Base-by-base conservation (phyloP, 2,113 vertebrate species). In the Sapayoa aenigma region DNA sequence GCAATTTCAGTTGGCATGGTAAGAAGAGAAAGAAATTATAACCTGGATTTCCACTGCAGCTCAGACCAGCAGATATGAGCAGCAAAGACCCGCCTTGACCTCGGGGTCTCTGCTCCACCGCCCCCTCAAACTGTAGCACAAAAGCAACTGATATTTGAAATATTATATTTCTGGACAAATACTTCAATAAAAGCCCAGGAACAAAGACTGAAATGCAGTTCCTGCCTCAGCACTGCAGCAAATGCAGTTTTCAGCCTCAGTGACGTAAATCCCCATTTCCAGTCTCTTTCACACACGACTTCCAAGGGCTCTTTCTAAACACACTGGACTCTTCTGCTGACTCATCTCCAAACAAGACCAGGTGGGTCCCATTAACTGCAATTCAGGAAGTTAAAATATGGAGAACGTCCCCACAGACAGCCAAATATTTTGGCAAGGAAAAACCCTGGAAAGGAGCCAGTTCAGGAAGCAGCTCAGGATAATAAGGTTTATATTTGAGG, bases 381-480 rank as follows among this genome's bases (percentile, higher is more conserved):
- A 16, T 16, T 47, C 93, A 90, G 94, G 93, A 94, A 90, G 90
- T 39, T 78, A 50, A 80, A 92, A 49, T 18, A 66, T 11, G 89
- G 91, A 82, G 89, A 87, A 88, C 4, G 59, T 89, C 89, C 93
- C 94, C 84, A 86, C 85, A 92, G 90, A 58, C 95, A 90, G 91
- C 16, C 84, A 72, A 90, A 69, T n/a, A 41, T 77, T 52, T 53
- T 95, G 95, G 93, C 96, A 96, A 80, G 87, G 75, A 87, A 16
- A 67, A 67, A 62, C 20, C 74, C 84, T 96, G 95, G 93, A 55
- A 18, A 80, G 67, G 37, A 97, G 95, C 93, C 95, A 95, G 90
- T 5, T 44, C 94, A 96, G 94, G 95, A 97, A 97, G 96, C 96
- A 96, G 92, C 82, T 88, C 67, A 6, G 94, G 95, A 91, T 96